Percentiles rank a stretch among this genome's conserved stretches.
phyloP scores from a whole-genome alignment of 2,113 vertebrate species.

The Anguilla rostrata region DNA sequence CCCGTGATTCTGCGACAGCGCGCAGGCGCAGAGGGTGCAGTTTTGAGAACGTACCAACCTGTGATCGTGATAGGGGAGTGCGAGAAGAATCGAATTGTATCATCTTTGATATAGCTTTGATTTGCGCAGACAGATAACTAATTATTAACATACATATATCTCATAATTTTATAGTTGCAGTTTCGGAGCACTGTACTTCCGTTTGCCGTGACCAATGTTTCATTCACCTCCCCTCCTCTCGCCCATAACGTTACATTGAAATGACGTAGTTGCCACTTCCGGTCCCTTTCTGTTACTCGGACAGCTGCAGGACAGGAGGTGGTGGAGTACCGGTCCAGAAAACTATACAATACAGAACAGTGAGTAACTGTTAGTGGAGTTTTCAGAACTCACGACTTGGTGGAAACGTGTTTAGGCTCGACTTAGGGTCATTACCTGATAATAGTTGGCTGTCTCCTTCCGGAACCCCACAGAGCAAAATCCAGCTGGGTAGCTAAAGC shows the following conservation, averaged over 20 bases:
- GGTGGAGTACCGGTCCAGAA: neutral
- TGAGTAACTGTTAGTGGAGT: slow-evolving; percentile 2
- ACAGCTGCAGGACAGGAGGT: neutral
- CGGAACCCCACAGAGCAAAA: neutral
- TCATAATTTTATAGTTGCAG: no score
- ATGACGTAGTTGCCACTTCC: neutral
- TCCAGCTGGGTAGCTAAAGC: neutral
- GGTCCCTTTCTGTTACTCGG: neutral
- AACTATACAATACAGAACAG: neutral
- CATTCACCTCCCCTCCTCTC: neutral
- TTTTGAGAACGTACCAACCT: neutral
- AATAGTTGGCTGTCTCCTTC: neutral
- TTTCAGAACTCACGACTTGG: neutral
- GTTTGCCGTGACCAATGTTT: neutral
- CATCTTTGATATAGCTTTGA: neutral
- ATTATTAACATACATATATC: neutral
- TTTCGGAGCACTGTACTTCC: no score
- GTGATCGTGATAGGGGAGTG: neutral
- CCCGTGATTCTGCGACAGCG: neutral
- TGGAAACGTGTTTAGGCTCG: neutral
- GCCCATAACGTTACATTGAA: neutral
- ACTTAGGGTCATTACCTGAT: neutral
- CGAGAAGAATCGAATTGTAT: neutral
- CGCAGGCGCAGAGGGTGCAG: neutral
- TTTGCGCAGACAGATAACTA: neutral